Conservation (phyloP, 2,113 vertebrate genomes). For the Pygoscelis adeliae region DNA sequence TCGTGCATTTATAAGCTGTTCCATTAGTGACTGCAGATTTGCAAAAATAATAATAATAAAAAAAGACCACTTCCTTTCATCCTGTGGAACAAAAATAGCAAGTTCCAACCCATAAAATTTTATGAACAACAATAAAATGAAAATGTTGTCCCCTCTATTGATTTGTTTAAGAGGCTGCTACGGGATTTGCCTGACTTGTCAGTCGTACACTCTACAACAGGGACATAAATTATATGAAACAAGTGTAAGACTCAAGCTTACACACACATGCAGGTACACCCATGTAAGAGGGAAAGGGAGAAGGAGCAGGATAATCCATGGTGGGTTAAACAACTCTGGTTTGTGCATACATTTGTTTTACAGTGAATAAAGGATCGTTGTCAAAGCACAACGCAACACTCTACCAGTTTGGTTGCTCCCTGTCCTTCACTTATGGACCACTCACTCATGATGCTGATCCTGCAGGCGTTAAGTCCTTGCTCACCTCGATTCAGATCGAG, state of each 20-base stretch:
- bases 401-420: not conserved
- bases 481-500: not conserved
- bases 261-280: too few species aligned
- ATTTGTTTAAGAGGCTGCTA: conserved; percentile 20
- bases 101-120: conserved; percentile 54
- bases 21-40: not conserved
- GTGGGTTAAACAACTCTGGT: not conserved
- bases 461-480: not conserved
- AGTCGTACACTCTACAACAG: not conserved
- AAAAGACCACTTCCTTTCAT: not conserved
- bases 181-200: not conserved
- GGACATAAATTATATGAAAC: not conserved
- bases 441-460: not conserved
- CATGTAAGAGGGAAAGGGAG: not conserved
- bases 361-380: not conserved
- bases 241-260: not conserved
- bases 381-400: not conserved
- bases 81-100: not conserved
- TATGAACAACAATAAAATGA: conserved; percentile 22
- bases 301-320: not conserved
- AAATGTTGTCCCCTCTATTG: not conserved
- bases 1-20: not conserved
- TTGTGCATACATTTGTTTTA: not conserved
- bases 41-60: not conserved
- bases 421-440: fast-evolving